These are phyloP conservation scores for Onthophagus taurus DNA, from an alignment of 1,140 invertebrate genomes.

Conservation along the genomic window DNA sequence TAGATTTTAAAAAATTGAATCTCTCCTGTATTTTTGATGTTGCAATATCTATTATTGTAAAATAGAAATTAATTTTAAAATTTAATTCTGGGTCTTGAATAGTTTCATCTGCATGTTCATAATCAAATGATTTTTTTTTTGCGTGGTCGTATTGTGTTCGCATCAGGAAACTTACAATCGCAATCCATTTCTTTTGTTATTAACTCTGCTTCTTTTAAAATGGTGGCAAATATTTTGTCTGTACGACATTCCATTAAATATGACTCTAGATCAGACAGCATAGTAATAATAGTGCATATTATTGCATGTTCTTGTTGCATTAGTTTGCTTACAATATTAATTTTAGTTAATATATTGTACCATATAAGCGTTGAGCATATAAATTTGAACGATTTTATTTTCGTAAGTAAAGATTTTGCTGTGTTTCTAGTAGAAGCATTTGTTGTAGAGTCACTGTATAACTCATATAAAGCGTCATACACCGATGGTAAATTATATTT, in stretches of 20 bases:
- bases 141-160: conserved; percentile 16
- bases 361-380: conserved; percentile 12
- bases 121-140: conserved; percentile 16
- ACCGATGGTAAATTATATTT: not conserved
- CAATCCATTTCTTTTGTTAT: conserved; percentile 14
- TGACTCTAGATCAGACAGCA: not conserved
- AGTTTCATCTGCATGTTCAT: conserved; percentile 19
- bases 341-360: conserved; percentile 14
- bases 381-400: conserved; percentile 15
- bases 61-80: conserved; percentile 14
- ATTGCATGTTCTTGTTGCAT: conserved; percentile 8
- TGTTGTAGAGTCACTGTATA: not conserved
- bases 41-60: conserved; percentile 1
- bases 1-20: not conserved
- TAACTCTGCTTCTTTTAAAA: conserved; percentile 14
- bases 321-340: conserved; percentile 15
- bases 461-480: not conserved
- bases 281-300: not conserved
- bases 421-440: conserved; percentile 6
- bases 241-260: conserved; percentile 15
- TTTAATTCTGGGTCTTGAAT: conserved; percentile 16
- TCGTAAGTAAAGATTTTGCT: conserved; percentile 3
- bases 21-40: not conserved
- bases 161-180: conserved; percentile 12
- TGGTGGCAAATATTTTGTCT: conserved; percentile 14